These are phyloP conservation scores for Hyaena hyaena DNA, from an alignment of 2,113 vertebrate species.

Conservation along the genomic window DNA sequence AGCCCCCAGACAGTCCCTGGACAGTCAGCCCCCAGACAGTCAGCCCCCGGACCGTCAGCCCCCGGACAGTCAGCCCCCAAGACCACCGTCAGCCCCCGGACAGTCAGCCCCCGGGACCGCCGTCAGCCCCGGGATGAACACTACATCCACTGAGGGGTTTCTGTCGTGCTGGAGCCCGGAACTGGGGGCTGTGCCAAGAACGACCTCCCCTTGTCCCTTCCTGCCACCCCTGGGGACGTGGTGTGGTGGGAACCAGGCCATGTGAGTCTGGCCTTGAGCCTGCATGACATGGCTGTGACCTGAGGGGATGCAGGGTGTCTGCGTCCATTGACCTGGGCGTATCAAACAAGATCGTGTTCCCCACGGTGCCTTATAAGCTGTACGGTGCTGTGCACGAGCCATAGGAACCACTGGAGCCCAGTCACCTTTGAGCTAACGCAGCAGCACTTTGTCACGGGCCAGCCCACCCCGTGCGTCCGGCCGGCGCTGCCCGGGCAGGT, in stretches of 20 bases:
- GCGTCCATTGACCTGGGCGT: background rate
- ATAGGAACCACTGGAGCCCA: rapidly evolving
- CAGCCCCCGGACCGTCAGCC: too few relatives aligned
- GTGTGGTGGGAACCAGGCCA: background rate
- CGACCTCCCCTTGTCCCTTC: background rate
- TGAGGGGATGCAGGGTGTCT: background rate
- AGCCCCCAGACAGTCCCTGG: too few relatives aligned
- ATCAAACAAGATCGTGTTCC: background rate
- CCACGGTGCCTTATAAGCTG: background rate
- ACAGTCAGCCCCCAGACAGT: too few relatives aligned
- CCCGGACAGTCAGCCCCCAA: too few relatives aligned
- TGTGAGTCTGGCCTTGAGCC: background rate
- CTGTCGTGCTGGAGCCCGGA: rapidly evolving
- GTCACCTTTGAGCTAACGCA: too few relatives aligned
- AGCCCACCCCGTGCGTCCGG: rapidly evolving
- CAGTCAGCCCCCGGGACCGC: background rate
- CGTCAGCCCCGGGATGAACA: background rate
- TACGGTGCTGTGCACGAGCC: background rate
- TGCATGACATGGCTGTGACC: background rate
- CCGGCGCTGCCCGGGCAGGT: rapidly evolving
- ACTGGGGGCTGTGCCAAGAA: too few relatives aligned
- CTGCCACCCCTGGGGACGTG: background rate
- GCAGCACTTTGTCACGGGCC: background rate
- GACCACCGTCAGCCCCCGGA: too few relatives aligned
- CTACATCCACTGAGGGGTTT: background rate